Conservation (phyloP, 1,140 invertebrate genomes). For the Drosophila parvula region DNA sequence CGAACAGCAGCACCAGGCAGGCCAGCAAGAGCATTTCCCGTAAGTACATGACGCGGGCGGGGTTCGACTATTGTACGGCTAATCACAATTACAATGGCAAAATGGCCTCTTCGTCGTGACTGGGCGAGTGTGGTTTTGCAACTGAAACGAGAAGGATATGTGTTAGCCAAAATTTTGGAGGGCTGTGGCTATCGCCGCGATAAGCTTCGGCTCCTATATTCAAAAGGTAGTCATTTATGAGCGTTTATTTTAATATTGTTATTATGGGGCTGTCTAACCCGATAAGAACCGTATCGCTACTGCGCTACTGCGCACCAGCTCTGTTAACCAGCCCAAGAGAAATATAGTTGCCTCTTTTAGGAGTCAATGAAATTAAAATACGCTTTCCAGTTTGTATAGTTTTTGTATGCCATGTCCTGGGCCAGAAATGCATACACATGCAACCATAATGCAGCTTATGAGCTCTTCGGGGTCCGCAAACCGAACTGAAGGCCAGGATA, state of each 20-base stretch:
- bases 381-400: neutral
- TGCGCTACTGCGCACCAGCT: constrained; percentile 22
- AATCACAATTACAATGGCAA: constrained; percentile 23
- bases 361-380: neutral
- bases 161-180: constrained; percentile 23
- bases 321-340: neutral
- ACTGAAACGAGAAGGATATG: constrained; percentile 47
- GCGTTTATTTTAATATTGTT: constrained; percentile 3
- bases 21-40: constrained; percentile 60
- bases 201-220: constrained; percentile 34
- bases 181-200: constrained; percentile 15
- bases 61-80: constrained; percentile 4
- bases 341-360: neutral
- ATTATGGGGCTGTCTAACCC: constrained; percentile 3
- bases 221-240: constrained; percentile 13
- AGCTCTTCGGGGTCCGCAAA: constrained; percentile 10
- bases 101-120: constrained; percentile 7
- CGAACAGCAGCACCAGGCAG: constrained; percentile 59
- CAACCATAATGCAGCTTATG: constrained; percentile 33
- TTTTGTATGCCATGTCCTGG: neutral
- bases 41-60: constrained; percentile 47
- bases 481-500: constrained; percentile 31
- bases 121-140: constrained; percentile 12
- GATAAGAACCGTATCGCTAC: constrained; percentile 24
- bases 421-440: constrained; percentile 17